These are phyloP conservation scores for Calyptomena viridis DNA, from an alignment of 2,113 vertebrate genomes.

Conservation along the genomic window DNA sequence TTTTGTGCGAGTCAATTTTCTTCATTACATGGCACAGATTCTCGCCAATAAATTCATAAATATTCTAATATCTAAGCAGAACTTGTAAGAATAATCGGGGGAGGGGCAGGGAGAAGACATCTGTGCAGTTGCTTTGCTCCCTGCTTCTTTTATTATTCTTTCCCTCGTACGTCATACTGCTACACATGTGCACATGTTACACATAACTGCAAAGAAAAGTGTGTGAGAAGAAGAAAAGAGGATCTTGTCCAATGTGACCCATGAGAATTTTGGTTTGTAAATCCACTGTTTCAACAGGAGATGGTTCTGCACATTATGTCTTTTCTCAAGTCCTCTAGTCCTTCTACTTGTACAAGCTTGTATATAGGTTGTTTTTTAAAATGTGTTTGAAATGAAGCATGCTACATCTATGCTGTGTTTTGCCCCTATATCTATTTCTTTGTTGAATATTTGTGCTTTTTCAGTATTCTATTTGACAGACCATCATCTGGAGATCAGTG, in stretches of 20 bases:
- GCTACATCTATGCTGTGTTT: background rate
- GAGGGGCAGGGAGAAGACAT: background rate
- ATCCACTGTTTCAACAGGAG: background rate
- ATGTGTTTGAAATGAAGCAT: background rate
- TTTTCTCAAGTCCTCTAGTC: background rate
- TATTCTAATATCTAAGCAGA: background rate
- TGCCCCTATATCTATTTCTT: background rate
- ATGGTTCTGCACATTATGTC: background rate
- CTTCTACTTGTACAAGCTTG: background rate
- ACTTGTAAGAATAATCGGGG: background rate
- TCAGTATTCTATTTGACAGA: background rate
- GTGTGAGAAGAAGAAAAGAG: background rate
- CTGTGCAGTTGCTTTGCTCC: background rate
- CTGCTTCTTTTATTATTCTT: background rate
- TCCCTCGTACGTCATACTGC: background rate
- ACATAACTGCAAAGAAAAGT: constrained; percentile 9
- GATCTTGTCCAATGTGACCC: background rate
- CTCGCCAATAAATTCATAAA: background rate
- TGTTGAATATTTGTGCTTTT: background rate
- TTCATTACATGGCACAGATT: background rate
- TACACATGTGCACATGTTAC: too few species aligned
- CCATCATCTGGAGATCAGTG: background rate
- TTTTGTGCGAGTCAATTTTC: background rate
- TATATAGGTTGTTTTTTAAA: background rate
- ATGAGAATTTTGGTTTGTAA: constrained; percentile 9